These are phyloP conservation scores for Thermophis baileyi DNA, from an alignment of 2,113 vertebrate genomes.

Conservation along the genomic window DNA sequence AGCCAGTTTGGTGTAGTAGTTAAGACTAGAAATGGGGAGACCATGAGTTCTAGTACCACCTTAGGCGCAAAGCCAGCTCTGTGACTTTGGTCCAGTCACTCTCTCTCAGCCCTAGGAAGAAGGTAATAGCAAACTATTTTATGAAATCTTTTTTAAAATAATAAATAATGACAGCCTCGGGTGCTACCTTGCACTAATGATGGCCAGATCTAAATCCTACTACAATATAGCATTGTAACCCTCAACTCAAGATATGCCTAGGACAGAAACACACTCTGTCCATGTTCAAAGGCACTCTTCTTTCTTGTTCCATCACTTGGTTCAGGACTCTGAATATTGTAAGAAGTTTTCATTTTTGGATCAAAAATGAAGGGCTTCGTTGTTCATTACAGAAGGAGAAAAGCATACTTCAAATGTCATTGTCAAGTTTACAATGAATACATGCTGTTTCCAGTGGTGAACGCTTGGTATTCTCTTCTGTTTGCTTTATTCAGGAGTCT, in stretches of 20 bases:
- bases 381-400: background rate
- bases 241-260: background rate
- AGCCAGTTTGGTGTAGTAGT: no score
- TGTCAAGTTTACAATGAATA: background rate
- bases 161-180: no score
- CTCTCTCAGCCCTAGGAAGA: no score
- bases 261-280: background rate
- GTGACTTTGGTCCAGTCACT: no score
- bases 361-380: background rate
- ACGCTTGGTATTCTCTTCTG: background rate
- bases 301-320: background rate
- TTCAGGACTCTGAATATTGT: background rate
- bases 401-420: background rate
- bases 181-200: background rate
- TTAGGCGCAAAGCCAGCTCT: no score
- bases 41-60: no score
- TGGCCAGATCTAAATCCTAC: background rate
- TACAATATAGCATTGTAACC: background rate
- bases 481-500: background rate
- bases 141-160: no score
- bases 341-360: background rate
- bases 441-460: background rate
- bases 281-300: background rate
- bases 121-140: no score
- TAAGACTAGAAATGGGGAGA: no score